Conservation (phyloP, 2,888 invertebrate species). For the Dione juno region DNA sequence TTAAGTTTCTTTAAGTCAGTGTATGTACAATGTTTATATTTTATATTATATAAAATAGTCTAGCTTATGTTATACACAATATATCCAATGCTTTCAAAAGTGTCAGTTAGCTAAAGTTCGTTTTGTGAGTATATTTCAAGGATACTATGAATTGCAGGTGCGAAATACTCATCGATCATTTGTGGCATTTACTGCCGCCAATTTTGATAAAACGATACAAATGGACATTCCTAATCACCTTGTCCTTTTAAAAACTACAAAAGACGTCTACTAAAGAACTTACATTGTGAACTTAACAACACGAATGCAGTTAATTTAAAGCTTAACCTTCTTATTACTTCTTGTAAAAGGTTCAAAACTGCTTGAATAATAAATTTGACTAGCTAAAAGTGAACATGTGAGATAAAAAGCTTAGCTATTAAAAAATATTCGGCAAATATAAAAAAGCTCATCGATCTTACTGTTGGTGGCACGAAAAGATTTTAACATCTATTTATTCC, state of each 20-base stretch:
- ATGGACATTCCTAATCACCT: constrained; percentile 79
- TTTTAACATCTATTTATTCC: constrained; percentile 42
- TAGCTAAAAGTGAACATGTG: neutral
- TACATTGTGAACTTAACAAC: constrained; percentile 2
- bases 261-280: constrained; percentile 50
- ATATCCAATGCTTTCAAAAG: neutral
- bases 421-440: constrained; percentile 45
- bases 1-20: too few relatives aligned
- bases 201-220: constrained; percentile 66
- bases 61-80: too few relatives aligned
- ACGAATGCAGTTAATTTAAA: neutral
- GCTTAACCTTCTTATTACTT: neutral
- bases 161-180: constrained; percentile 70
- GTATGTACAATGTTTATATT: too few relatives aligned
- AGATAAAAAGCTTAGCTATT: constrained; percentile 19
- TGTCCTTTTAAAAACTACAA: constrained; percentile 75
- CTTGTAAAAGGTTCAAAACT: constrained; percentile 38
- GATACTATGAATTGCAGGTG: constrained; percentile 62
- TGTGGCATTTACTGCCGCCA: constrained; percentile 71
- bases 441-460: constrained; percentile 73
- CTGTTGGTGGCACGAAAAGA: constrained; percentile 54
- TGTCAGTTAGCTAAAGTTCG: neutral
- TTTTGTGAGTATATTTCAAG: constrained; percentile 10
- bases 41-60: too few relatives aligned
- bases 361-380: neutral